Evolutionary conservation across 2,113 vertebrate species (phyloP).

Genomic region (Fregata magnificens): DNA sequence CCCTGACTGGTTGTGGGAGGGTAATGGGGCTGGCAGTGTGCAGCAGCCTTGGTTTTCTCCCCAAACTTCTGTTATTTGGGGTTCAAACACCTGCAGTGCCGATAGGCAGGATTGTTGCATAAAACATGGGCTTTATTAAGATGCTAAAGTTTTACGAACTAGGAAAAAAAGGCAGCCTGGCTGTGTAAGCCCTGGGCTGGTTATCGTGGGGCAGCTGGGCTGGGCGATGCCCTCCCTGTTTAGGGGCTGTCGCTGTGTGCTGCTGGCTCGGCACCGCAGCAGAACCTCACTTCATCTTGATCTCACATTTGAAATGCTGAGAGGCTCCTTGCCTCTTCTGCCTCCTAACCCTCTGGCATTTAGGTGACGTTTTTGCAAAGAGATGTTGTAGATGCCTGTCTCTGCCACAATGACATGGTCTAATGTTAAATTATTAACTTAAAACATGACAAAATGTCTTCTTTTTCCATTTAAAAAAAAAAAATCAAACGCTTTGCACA

Average conservation of each 20-base stretch:
- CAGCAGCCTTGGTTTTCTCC: neutral
- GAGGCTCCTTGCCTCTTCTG: neutral
- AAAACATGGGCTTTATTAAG: neutral
- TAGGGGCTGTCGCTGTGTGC: neutral
- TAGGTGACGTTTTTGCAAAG: neutral
- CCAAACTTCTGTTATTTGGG: neutral
- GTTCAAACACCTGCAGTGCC: neutral
- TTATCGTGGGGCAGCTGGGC: fast-evolving
- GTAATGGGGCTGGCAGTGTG: neutral
- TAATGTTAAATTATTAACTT: neutral
- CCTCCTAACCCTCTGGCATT: neutral
- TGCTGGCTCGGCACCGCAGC: neutral
- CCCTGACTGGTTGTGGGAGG: neutral
- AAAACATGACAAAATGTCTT: neutral
- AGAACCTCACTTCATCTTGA: neutral
- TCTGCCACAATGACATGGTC: neutral
- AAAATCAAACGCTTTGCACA: neutral
- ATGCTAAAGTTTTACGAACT: neutral
- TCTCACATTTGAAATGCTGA: neutral
- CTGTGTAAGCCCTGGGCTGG: neutral
- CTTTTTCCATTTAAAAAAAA: neutral
- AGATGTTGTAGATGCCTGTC: too few species aligned
- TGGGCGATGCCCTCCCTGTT: neutral
- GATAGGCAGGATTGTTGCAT: neutral
- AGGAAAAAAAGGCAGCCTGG: too few species aligned